These are phyloP conservation scores for Sceloporus undulatus DNA, from an alignment of 2,113 vertebrate genomes.

Conservation along the genomic window DNA sequence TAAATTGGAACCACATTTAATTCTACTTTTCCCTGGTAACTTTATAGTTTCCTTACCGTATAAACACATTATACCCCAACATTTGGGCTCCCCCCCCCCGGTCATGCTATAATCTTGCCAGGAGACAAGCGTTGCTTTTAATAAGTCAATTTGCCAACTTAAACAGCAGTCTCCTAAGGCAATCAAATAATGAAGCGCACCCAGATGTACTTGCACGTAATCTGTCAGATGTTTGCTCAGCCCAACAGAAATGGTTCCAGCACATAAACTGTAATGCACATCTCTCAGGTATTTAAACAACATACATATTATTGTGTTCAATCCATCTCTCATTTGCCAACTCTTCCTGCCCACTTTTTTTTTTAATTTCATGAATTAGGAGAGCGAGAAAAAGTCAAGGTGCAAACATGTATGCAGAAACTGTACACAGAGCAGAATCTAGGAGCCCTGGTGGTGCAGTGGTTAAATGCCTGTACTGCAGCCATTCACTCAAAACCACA, in stretches of 20 bases:
- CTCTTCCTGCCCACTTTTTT: neutral
- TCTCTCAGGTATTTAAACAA: constrained; percentile 38
- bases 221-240: constrained; percentile 65
- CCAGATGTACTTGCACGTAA: constrained; percentile 81
- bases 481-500: too few species aligned
- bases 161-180: constrained; percentile 84
- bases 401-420: neutral
- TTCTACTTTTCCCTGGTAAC: constrained; percentile 69
- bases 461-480: too few species aligned
- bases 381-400: neutral
- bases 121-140: constrained; percentile 83
- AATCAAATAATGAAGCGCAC: constrained; percentile 86
- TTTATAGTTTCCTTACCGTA: constrained; percentile 66
- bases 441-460: too few species aligned
- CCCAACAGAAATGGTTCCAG: constrained; percentile 66
- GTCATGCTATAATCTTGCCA: constrained; percentile 80
- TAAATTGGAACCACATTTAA: constrained; percentile 73
- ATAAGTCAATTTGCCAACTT: constrained; percentile 86
- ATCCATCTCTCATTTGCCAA: neutral
- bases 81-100: constrained; percentile 47
- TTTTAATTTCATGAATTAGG: neutral
- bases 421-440: neutral
- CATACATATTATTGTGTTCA: constrained; percentile 13
- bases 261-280: constrained; percentile 37
- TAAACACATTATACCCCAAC: constrained; percentile 66